Conservation (phyloP, 2,113 vertebrate species). For the Laterallus jamaicensis region DNA sequence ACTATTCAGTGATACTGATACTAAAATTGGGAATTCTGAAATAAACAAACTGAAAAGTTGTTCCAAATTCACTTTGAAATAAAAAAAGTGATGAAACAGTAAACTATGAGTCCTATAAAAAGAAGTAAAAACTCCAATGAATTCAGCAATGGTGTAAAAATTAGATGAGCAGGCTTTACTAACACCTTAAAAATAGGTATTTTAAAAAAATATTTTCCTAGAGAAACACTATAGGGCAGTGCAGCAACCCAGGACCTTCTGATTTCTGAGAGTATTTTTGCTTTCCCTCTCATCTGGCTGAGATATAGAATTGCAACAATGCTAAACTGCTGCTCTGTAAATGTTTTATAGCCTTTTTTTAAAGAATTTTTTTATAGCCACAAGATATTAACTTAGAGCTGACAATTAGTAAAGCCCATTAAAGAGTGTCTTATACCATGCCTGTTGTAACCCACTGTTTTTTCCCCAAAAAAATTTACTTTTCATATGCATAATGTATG, state of each 20-base stretch:
- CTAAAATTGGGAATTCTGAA: neutral
- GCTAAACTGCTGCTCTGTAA: neutral
- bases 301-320: neutral
- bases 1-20: neutral
- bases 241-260: neutral
- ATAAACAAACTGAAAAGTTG: neutral
- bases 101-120: neutral
- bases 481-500: neutral
- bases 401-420: neutral
- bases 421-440: neutral
- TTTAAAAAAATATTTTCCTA: neutral
- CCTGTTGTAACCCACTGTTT: neutral
- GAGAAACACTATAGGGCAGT: neutral
- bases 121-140: neutral
- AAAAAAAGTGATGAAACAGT: neutral
- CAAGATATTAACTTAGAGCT: neutral
- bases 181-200: neutral
- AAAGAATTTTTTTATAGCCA: neutral
- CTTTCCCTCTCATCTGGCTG: neutral
- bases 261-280: neutral
- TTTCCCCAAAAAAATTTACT: neutral
- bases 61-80: neutral
- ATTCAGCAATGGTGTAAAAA: neutral
- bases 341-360: neutral
- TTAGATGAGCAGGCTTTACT: neutral